A percentile compares a stretch with the other conserved stretches of the same genome.
Evolutionary conservation across 1,140 invertebrate genomes (phyloP).

Genomic region (Bombus vancouverensis): DNA sequence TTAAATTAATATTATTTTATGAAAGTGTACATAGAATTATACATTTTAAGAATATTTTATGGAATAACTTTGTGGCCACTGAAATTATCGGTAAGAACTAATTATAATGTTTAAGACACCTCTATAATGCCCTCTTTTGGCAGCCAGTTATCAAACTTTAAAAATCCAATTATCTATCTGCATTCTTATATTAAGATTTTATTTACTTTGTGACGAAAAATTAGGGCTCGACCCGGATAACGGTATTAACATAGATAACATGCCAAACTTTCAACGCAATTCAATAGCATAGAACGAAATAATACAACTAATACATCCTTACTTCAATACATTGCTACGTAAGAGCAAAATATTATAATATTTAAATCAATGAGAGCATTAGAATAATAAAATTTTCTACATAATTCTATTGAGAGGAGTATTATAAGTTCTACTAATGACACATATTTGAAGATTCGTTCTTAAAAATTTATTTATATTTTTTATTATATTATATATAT

Average conservation of each 20-base stretch:
- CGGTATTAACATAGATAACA: slow-evolving; percentile 32
- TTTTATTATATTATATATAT: slow-evolving; percentile 8
- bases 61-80: slow-evolving; percentile 69
- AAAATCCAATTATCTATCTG: slow-evolving; percentile 59
- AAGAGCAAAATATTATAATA: slow-evolving; percentile 23
- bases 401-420: slow-evolving; percentile 10
- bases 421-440: slow-evolving; percentile 41
- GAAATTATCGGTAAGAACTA: slow-evolving; percentile 63
- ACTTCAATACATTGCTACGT: slow-evolving; percentile 24
- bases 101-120: slow-evolving; percentile 48
- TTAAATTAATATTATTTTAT: slow-evolving; percentile 79
- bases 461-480: slow-evolving; percentile 55
- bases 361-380: slow-evolving; percentile 20
- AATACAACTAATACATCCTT: background rate
- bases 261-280: slow-evolving; percentile 54
- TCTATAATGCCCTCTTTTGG: slow-evolving; percentile 21
- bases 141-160: slow-evolving; percentile 36
- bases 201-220: slow-evolving; percentile 8
- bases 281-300: background rate
- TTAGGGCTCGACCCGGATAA: slow-evolving; percentile 37
- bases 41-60: slow-evolving; percentile 73
- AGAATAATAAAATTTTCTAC: slow-evolving; percentile 34
- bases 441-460: slow-evolving; percentile 13
- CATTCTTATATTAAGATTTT: slow-evolving; percentile 53
- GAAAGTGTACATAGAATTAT: slow-evolving; percentile 77